Evolutionary conservation across 1,140 invertebrate species (phyloP), one percentile per base, ranked within the genome.

Genomic region (Heliconius nattereri): DNA sequence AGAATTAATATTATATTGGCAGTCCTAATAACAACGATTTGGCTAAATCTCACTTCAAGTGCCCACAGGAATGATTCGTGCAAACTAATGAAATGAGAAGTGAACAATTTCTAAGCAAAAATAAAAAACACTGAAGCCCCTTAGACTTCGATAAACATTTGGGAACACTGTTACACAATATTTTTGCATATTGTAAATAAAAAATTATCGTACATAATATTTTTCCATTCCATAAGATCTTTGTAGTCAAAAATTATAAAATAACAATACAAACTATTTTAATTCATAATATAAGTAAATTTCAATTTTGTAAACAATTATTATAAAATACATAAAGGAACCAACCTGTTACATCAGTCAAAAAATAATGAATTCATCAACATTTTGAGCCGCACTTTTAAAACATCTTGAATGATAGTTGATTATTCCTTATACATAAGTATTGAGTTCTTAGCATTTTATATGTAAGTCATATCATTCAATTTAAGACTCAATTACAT

Each of bases 21-120:
- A 26, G 23, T 72, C 57, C 72, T 52, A 40, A 72, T 13, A 70
- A 75, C 54, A 57, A 54, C 29, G 52, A 66, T 60, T 79, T 79
- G 79, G 81, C 73, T 73, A 79, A 75, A 85, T 86, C 85, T 87
- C 87, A 79, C 57, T 78, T 80, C 86, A 86, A 83, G 84, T 85
- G 86, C 91, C 87, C 83, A 86, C 81, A 90, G 93, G 93, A 94
- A 94, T 94, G 93, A 94, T 94, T 94, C 93, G 93, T 94, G 92
- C 92, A 94, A 94, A 90, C 92, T 94, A 94, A 92, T 90, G 90
- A 92, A 91, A 93, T 93, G 80, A 78, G 73, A 77, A 19, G 78
- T 81, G 76, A 71, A 80, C 52, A 86, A 29, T 66, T 80, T 78
- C 82, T 89, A 86, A 78, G 78, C 84, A 86, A 88, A 86, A 75